Percentiles rank a stretch among this genome's conserved stretches.
Conservation (phyloP, 2,113 vertebrate genomes). For the Pardalotus punctatus region DNA sequence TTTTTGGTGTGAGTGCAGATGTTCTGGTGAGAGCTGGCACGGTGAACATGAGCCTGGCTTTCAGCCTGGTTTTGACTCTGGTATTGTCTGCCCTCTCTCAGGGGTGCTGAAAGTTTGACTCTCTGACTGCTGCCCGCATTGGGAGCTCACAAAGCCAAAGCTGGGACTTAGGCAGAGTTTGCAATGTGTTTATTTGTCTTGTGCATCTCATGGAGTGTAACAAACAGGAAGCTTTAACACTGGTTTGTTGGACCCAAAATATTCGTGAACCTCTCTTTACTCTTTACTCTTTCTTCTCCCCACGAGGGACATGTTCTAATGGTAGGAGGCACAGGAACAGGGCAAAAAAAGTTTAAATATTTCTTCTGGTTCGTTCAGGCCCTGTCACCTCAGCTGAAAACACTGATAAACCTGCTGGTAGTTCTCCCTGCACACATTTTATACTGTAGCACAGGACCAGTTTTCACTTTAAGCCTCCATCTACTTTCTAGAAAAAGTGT, state of each 20-base stretch:
- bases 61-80: background rate
- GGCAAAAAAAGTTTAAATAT: background rate
- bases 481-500: background rate
- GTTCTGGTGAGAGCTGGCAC: background rate
- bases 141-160: background rate
- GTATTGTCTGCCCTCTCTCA: background rate
- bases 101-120: background rate
- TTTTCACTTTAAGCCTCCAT: background rate
- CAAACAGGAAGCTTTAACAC: background rate
- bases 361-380: background rate
- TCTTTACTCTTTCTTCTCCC: background rate
- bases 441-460: background rate
- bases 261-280: background rate
- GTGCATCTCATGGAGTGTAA: background rate
- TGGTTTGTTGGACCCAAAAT: background rate
- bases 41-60: background rate
- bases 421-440: fast-evolving
- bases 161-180: background rate
- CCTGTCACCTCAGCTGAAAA: background rate
- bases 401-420: background rate
- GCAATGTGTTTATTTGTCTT: background rate
- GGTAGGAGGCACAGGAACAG: background rate
- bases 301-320: fast-evolving
- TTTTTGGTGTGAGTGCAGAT: background rate
- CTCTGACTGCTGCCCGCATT: fast-evolving